phyloP scores from a whole-genome alignment of 2,113 vertebrate genomes.

The Cynopterus brachyotis region DNA sequence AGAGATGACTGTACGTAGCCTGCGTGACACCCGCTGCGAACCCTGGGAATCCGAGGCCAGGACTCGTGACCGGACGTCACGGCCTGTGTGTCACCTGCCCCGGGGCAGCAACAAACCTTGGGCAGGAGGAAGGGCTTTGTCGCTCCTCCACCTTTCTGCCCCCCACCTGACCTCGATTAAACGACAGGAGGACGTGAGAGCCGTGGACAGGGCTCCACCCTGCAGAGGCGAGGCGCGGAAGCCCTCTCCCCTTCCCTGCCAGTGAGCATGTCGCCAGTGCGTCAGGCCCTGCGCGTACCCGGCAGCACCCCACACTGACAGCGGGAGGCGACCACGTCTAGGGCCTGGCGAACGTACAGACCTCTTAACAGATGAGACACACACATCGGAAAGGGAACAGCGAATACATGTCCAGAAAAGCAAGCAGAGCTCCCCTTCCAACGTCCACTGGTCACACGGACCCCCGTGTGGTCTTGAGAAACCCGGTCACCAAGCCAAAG shows the following conservation, averaged over 20 bases:
- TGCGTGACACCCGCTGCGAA: background rate
- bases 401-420: background rate
- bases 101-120: background rate
- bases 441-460: fast-evolving
- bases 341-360: background rate
- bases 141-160: background rate
- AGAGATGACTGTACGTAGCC: background rate
- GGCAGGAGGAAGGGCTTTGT: background rate
- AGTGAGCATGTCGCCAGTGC: background rate
- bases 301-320: background rate
- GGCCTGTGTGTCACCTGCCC: background rate
- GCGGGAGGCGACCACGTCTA: background rate
- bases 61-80: background rate
- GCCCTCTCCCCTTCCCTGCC: background rate
- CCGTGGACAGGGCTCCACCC: background rate
- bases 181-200: background rate
- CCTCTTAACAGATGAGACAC: background rate
- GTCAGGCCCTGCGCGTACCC: background rate
- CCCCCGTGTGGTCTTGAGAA: background rate
- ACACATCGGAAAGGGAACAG: background rate
- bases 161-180: background rate
- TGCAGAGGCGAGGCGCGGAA: background rate
- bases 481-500: background rate
- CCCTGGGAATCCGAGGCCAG: background rate
- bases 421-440: background rate